These are phyloP conservation scores for Platorchestia sp. DNA, from an alignment of 1,140 invertebrate genomes.

Conservation along the genomic window DNA sequence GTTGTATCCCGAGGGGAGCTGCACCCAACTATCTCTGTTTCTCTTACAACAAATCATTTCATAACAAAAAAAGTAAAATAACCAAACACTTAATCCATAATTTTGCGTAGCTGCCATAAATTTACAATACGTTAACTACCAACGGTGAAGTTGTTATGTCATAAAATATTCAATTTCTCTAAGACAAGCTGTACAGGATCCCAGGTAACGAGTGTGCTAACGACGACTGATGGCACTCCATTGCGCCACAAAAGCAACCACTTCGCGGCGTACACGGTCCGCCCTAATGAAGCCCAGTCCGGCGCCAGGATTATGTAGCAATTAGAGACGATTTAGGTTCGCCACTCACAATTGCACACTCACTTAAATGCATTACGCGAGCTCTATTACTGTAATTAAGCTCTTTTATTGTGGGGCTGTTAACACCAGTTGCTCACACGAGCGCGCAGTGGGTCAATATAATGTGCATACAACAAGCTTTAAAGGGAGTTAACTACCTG, in stretches of 20 bases:
- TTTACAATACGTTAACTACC: neutral
- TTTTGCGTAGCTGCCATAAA: too few species aligned
- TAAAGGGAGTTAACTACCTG: neutral
- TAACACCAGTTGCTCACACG: neutral
- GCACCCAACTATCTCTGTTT: too few species aligned
- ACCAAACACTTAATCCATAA: neutral
- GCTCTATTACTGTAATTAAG: conserved; percentile 7
- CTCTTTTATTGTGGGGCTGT: neutral
- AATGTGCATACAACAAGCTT: neutral
- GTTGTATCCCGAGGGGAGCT: too few species aligned
- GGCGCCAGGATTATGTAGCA: conserved; percentile 14
- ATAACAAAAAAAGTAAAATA: neutral
- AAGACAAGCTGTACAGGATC: neutral
- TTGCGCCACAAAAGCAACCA: neutral
- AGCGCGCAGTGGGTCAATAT: neutral
- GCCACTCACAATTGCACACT: conserved; percentile 26
- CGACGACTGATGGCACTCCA: neutral
- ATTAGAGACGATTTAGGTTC: conserved; percentile 35
- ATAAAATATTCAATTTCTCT: neutral
- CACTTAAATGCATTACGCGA: conserved; percentile 30
- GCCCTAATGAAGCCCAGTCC: conserved; percentile 5
- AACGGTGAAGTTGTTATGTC: neutral
- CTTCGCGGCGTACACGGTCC: neutral
- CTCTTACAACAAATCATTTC: too few species aligned
- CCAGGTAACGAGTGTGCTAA: neutral